Percentiles rank a stretch among this genome's conserved stretches.
Evolutionary conservation across 2,888 invertebrate species (phyloP).

Genomic region (Cryptus viduatorius): DNA sequence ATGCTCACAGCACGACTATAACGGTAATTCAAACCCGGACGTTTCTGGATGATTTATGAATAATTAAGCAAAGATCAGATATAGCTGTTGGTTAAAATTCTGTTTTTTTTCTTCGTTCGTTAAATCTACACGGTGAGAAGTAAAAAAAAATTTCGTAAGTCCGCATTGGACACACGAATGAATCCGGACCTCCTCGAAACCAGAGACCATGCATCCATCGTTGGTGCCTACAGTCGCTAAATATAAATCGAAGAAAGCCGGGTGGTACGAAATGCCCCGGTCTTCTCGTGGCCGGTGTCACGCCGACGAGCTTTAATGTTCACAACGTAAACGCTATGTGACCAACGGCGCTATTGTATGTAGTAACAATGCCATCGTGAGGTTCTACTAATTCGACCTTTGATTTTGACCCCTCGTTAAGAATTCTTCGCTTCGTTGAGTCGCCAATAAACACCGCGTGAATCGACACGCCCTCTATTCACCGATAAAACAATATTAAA

Average conservation of each 20-base stretch:
- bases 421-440: not conserved
- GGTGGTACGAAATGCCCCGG: slow-evolving; percentile 75
- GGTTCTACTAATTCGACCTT: slow-evolving; percentile 23
- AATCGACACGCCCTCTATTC: not conserved
- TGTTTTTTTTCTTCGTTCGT: not conserved
- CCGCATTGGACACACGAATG: slow-evolving; percentile 8
- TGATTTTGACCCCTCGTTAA: slow-evolving; percentile 30
- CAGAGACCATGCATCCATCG: slow-evolving; percentile 56
- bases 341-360: not conserved
- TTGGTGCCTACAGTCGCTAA: slow-evolving; percentile 77
- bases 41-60: slow-evolving; percentile 8
- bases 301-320: slow-evolving; percentile 33
- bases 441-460: not conserved
- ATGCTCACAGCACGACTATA: not conserved
- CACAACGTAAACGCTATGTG: slow-evolving; percentile 28
- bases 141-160: slow-evolving; percentile 5
- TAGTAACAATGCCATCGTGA: not conserved
- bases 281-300: slow-evolving; percentile 59
- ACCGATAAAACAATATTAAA: not conserved
- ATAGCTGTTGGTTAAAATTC: slow-evolving; percentile 23
- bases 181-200: slow-evolving; percentile 46
- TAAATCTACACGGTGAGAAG: not conserved
- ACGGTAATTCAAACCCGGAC: slow-evolving; percentile 9
- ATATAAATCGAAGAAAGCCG: slow-evolving; percentile 81
- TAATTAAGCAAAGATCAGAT: slow-evolving; percentile 24